Percentiles rank a stretch among this genome's conserved stretches.
phyloP scores from a whole-genome alignment of 2,797 vertebrate genomes.

The Craterocephalus amniculus region DNA sequence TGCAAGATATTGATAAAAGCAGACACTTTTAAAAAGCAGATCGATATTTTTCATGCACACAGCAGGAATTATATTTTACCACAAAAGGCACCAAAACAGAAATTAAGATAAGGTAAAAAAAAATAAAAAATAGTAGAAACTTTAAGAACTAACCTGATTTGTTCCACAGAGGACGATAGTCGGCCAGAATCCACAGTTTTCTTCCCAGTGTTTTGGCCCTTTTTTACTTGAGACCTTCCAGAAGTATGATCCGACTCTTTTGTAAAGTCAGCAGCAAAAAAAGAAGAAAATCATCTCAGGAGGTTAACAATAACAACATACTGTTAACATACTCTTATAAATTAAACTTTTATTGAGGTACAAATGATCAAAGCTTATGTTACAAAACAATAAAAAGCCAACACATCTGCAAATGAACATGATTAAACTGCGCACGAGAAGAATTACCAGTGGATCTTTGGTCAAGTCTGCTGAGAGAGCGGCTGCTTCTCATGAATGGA shows the following conservation, averaged over 20 bases:
- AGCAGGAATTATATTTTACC: background rate
- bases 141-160: conserved; percentile 53
- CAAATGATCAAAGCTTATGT: background rate
- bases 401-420: background rate
- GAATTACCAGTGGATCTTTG: conserved; percentile 63
- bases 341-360: background rate
- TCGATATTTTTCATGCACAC: background rate
- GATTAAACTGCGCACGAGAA: background rate
- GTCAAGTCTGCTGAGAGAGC: conserved; percentile 70
- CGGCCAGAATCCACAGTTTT: conserved; percentile 28
- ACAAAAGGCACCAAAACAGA: background rate
- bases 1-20: conserved; percentile 6
- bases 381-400: background rate
- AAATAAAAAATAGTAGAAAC: background rate
- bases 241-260: conserved; percentile 34
- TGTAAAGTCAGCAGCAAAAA: conserved; percentile 14
- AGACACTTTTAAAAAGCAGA: background rate
- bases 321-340: background rate
- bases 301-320: background rate
- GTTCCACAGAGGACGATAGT: conserved; percentile 32
- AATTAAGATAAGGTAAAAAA: background rate
- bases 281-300: background rate
- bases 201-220: conserved; percentile 49
- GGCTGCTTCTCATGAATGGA: conserved; percentile 68
- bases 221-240: conserved; percentile 44